Base-by-base conservation (phyloP, 1,140 invertebrate species). In the Pseudomyrmex cubaensis region DNA sequence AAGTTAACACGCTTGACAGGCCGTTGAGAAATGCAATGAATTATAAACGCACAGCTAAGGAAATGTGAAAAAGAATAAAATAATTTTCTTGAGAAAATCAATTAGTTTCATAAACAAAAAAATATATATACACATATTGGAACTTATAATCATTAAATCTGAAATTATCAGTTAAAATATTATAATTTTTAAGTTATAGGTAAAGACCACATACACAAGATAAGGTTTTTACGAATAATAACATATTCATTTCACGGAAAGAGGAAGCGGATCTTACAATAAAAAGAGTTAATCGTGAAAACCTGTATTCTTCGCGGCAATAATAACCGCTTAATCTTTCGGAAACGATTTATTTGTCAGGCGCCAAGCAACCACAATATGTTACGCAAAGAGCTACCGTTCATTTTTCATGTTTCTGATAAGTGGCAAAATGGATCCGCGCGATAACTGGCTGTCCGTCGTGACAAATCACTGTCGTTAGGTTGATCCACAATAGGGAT, bases 391-490 rank as follows among this genome's bases (percentile, higher is more conserved):
- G 44, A 59, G 22, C 12, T n/a, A 13, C 20, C 15, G 3, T 61
- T 70, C 66, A 80, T 80, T 80, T 80, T 80, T 80, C 66, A 80
- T 35, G 17, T 50, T 59, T 70, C n/a, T 80, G 66, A 80, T 80
- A 72, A 3, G n/a, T 54, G 20, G n/a, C 20, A 17, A 15, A 56
- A 57, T 7, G 20, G 52, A 72, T 59, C 25, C n/a, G 7, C 13
- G 64, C 52, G 62, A 69, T 77, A 77, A 77, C 35, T 10, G 48
- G 15, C 62, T 70, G 20, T 59, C 12, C 2, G 44, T 72, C 25
- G 44, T 72, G 20, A 80, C 54, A 72, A 57, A 72, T 80, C n/a
- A 59, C 52, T 57, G 10, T 59, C 35, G 25, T 78, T 78, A 54
- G 20, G 2, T 76, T n/a, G 63, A 78, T 78, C 20, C 35, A 44